A percentile compares a stretch with the other conserved stretches of the same genome.
phyloP scores from a whole-genome alignment of 2,113 vertebrate species.

The Channa maculata region DNA sequence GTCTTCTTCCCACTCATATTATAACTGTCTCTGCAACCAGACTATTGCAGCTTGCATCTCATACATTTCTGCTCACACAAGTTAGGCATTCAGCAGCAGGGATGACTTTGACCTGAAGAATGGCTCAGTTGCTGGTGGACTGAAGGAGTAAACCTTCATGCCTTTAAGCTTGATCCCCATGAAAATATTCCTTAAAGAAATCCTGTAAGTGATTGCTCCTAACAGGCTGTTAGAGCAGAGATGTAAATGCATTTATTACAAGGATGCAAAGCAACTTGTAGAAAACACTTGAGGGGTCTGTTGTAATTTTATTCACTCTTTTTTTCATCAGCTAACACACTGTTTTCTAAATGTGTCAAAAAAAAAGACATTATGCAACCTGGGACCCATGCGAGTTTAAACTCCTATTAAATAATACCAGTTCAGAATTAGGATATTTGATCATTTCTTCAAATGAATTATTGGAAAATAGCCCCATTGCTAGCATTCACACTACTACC shows the following conservation, averaged over 20 bases:
- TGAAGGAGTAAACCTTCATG: constrained; percentile 24
- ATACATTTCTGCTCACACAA: not conserved
- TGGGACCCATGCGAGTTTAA: too few relatives aligned
- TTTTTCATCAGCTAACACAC: constrained; percentile 17
- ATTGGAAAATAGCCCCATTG: too few relatives aligned
- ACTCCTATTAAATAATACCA: too few relatives aligned
- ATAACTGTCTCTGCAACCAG: constrained; percentile 36
- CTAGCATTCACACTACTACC: too few relatives aligned
- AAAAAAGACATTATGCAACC: too few relatives aligned
- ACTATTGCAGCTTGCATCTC: constrained; percentile 21
- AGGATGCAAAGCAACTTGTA: constrained; percentile 24
- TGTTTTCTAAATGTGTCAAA: too few relatives aligned
- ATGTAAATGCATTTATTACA: constrained; percentile 33
- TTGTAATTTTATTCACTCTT: constrained; percentile 18
- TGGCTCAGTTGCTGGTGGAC: constrained; percentile 19
- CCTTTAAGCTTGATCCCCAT: constrained; percentile 6
- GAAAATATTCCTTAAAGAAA: constrained; percentile 28
- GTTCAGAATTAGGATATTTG: not conserved
- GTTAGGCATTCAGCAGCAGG: not conserved
- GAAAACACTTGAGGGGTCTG: not conserved
- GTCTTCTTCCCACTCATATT: constrained; percentile 34
- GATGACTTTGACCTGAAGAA: constrained; percentile 6
- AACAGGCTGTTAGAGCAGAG: constrained; percentile 31
- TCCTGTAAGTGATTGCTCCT: constrained; percentile 40
- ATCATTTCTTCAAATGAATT: not conserved